Evolutionary conservation across 1,140 invertebrate species (phyloP).

Genomic region (Acromyrmex echinatior): DNA sequence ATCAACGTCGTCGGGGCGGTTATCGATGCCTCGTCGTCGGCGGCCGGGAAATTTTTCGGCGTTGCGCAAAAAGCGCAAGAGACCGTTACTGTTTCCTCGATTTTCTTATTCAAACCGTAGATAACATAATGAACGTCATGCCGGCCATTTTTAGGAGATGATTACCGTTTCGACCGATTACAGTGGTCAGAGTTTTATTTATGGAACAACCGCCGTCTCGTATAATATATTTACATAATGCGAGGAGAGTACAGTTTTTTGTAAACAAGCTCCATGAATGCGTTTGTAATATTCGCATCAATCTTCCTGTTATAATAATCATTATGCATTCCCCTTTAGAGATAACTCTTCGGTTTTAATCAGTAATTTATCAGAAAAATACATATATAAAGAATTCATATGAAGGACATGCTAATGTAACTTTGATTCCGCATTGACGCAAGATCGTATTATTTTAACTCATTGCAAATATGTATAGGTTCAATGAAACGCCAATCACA

Average conservation of each 20-base stretch:
- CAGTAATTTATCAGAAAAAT: background rate
- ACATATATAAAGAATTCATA: background rate
- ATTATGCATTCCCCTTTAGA: background rate
- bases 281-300: background rate
- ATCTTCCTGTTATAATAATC: background rate
- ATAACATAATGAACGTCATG: conserved; percentile 24
- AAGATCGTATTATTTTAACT: background rate
- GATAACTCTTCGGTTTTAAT: background rate
- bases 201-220: background rate
- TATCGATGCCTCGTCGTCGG: background rate
- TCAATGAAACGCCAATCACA: background rate
- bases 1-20: conserved; percentile 28
- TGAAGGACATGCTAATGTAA: background rate
- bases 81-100: background rate
- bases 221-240: background rate
- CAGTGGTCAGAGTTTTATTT: conserved; percentile 15
- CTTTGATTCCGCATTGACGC: conserved; percentile 8
- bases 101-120: background rate
- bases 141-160: conserved; percentile 18
- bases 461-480: background rate
- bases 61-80: background rate
- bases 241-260: background rate
- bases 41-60: background rate
- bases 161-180: conserved; percentile 26
- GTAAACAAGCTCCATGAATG: background rate